Base-by-base conservation (phyloP, 2,888 invertebrate genomes). In the Zelleria hepariella region DNA sequence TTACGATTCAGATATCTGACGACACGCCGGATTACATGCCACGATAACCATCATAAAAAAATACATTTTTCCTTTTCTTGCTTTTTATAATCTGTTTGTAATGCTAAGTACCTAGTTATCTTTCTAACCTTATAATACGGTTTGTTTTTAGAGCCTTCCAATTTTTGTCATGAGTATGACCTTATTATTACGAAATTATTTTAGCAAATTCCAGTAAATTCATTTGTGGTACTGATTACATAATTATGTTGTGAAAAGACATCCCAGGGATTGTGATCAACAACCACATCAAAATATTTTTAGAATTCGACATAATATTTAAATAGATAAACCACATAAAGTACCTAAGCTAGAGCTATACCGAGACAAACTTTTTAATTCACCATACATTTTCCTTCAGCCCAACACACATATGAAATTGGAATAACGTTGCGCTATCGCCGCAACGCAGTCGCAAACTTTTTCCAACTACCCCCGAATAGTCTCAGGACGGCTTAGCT, bases 21-120 rank as follows among this genome's bases (percentile, higher is more conserved):
- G 86, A 87, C 86, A 87, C 77, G 86, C 71, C 72, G 86, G 86
- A 87, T 87, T 87, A 87, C 86, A 86, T 68, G 76, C 64, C 62
- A 58, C 72, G 86, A 86, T 87, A 84, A 70, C 71, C 71, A 86
- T 86, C 86, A 42, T 15, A 74, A 73, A 74, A 74, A 74, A 74
- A 52, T 54, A 25, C 20, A 8, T 24, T 10, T 53, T 21, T 55
- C 25, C 6, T 18, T 26, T 55, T 27, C n/a, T 20, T n/a, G 21
- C 26, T 7, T 32, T 42, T 10, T 27, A 10, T 24, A 53, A 53
- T 24, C 53, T 53, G 1, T 15, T 53, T 24, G 53, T 52, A 52
- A 23, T 24, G 24, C 6, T 53, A 2, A 2, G 18, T 10, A 32
- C 6, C 32, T 32, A 18, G 20, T 49, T 49, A 21, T 49, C 18